Evolutionary conservation across 2,888 invertebrate genomes (phyloP), one percentile per base, ranked within the genome.

Genomic region (Copidosoma aretas): DNA sequence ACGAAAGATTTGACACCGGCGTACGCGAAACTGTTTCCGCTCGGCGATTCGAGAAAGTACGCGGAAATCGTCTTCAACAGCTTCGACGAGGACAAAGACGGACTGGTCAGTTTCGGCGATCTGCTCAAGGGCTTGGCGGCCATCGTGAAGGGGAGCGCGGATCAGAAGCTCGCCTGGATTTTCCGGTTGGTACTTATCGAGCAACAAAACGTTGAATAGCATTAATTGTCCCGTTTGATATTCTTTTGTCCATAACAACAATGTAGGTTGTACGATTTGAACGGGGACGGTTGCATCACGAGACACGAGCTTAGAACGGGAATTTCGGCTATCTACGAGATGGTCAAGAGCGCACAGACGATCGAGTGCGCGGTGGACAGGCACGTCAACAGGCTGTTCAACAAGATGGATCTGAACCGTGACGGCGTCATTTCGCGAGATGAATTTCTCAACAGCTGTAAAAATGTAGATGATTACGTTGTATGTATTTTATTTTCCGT

Each of bases 211-310:
- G 24, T 54, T 5, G 2, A 32, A 32, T 32, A 32, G n/a, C n/a
- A n/a, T n/a, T n/a, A n/a, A n/a, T n/a, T n/a, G n/a, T n/a, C n/a
- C n/a, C n/a, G n/a, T n/a, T n/a, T n/a, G n/a, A n/a, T n/a, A n/a
- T n/a, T n/a, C n/a, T n/a, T n/a, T n/a, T n/a, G n/a, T n/a, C n/a
- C n/a, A n/a, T n/a, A n/a, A n/a, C n/a, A n/a, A n/a, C n/a, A n/a
- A n/a, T 41, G 10, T 71, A 81, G 82, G 59, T 74, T 82, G 66
- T 82, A 82, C 71, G 81, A 82, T 68, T 61, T 80, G 39, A 78
- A 82, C 67, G 79, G 79, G 0, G 81, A 82, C 51, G 82, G 81
- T 54, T 75, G 75, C 39, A 81, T 82, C 67, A 80, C 81, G n/a
- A 81, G 76, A 54, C 73, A 73, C 49, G 82, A 82, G 68, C 78